Base-by-base conservation (phyloP, 1,140 invertebrate species). In the Aphis gossypii region DNA sequence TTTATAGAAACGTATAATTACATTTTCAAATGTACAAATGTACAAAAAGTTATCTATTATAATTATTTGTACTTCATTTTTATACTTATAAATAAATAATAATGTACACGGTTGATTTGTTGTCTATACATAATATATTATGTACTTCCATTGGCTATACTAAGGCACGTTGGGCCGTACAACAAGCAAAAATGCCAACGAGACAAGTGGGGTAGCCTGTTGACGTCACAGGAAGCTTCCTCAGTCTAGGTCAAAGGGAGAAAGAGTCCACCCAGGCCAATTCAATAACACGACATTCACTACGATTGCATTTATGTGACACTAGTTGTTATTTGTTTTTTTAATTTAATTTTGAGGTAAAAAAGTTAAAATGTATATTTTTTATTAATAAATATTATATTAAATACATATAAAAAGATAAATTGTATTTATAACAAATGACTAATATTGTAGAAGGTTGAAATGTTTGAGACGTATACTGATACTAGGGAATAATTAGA, bases 221-320 rank as follows among this genome's bases (percentile, higher is more conserved):
- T 93, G 92, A 93, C 92, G 92, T 84, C 92, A 93, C 68, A 54
- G 92, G 76, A 84, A n/a, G 84, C n/a, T 93, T 93, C 82, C 48
- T 84, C 92, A 56, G 76, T 93, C 82, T 93, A 38, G 92, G 92
- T 93, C 92, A 93, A 93, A 84, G 92, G 92, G 92, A 93, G 82
- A 82, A 18, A 86, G 35, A 35, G 68, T 84, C 92, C 92, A 84
- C 76, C 48, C 82, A 54, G 76, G 92, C 76, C n/a, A 93, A 86
- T 93, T 83, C 92, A 86, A 93, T 93, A 93, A 51, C 48, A 93
- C 76, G 90, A 44, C 90, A 83, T 83, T 90, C 54, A 41, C 89
- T 21, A 90, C 11, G 54, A 68, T 90, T 68, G 30, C 23, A 68
- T 68, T 60, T 89, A 89, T 35, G 88, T 56, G 88, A 90, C 54